These are phyloP conservation scores for Oxystoma pomonae DNA, from an alignment of 2,888 invertebrate genomes.

Conservation along the genomic window DNA sequence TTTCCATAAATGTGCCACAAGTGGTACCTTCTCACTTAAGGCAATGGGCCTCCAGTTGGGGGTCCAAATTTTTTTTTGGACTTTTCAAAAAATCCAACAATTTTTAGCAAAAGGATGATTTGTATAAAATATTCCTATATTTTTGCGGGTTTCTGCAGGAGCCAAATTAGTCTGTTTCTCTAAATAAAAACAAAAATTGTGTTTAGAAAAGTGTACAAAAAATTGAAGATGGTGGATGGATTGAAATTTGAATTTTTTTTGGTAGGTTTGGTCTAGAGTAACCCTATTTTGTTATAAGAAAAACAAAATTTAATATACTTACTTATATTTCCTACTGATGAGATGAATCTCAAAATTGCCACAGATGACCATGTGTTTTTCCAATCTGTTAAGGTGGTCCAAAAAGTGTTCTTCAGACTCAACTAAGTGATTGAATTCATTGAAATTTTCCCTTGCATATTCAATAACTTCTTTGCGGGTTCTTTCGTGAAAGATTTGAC, in stretches of 20 bases:
- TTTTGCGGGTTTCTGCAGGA: too few relatives aligned
- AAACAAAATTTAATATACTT: constrained; percentile 2
- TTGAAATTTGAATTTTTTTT: constrained; percentile 6
- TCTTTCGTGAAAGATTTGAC: constrained; percentile 69
- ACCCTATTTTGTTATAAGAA: not conserved
- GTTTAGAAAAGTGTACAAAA: too few relatives aligned
- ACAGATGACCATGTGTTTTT: constrained; percentile 45
- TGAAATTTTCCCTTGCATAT: constrained; percentile 62
- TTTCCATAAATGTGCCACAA: too few relatives aligned
- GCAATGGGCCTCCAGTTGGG: too few relatives aligned
- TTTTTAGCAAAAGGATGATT: not conserved
- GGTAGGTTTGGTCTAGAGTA: too few relatives aligned
- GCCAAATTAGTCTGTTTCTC: too few relatives aligned
- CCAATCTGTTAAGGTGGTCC: constrained; percentile 38
- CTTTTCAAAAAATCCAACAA: not conserved
- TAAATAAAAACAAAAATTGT: too few relatives aligned
- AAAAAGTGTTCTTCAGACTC: constrained; percentile 34
- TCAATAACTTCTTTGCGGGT: constrained; percentile 70
- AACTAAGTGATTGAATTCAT: constrained; percentile 54
- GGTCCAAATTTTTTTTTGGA: not conserved
- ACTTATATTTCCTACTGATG: constrained; percentile 36
- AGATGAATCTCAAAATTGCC: constrained; percentile 43
- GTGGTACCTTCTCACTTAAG: too few relatives aligned
- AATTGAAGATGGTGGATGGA: too few relatives aligned
- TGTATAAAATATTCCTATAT: not conserved